A percentile compares a stretch with the other conserved stretches of the same genome.
phyloP scores from a whole-genome alignment of 2,888 invertebrate species.

The Perithous albicinctus region DNA sequence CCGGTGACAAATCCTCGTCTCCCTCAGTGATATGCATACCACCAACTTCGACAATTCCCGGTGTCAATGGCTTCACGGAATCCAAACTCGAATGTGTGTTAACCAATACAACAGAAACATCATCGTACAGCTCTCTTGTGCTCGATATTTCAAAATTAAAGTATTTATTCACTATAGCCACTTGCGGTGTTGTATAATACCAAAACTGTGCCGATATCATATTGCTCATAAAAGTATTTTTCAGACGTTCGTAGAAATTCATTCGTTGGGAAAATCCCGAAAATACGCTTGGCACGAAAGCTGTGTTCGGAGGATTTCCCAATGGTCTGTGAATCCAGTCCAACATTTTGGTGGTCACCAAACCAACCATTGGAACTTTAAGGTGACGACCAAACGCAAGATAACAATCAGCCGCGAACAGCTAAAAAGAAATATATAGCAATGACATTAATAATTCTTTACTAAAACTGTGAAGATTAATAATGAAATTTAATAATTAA shows the following conservation, averaged over 20 bases:
- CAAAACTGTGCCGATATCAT: constrained; percentile 56
- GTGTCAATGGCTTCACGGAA: constrained; percentile 85
- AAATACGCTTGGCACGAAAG: constrained; percentile 73
- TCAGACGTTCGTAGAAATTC: constrained; percentile 76
- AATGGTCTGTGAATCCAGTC: constrained; percentile 75
- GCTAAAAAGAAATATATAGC: too few relatives aligned
- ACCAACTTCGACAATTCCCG: constrained; percentile 86
- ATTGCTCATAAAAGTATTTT: constrained; percentile 67
- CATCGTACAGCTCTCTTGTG: constrained; percentile 73
- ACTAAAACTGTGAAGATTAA: too few relatives aligned
- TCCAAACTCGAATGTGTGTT: constrained; percentile 86
- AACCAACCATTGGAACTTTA: constrained; percentile 74
- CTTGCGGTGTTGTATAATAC: constrained; percentile 66
- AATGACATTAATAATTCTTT: too few relatives aligned
- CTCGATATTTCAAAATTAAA: constrained; percentile 72
- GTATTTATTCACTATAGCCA: constrained; percentile 68
- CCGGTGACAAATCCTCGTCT: constrained; percentile 63
- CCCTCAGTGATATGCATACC: constrained; percentile 84
- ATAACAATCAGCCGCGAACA: constrained; percentile 76
- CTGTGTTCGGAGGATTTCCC: constrained; percentile 74
- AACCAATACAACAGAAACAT: constrained; percentile 83
- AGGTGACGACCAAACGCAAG: constrained; percentile 76
- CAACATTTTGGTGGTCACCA: constrained; percentile 70
- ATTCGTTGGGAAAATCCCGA: constrained; percentile 63
- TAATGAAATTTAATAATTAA: too few relatives aligned